phyloP scores from a whole-genome alignment of 2,888 invertebrate genomes.

The Euclidia mi region DNA sequence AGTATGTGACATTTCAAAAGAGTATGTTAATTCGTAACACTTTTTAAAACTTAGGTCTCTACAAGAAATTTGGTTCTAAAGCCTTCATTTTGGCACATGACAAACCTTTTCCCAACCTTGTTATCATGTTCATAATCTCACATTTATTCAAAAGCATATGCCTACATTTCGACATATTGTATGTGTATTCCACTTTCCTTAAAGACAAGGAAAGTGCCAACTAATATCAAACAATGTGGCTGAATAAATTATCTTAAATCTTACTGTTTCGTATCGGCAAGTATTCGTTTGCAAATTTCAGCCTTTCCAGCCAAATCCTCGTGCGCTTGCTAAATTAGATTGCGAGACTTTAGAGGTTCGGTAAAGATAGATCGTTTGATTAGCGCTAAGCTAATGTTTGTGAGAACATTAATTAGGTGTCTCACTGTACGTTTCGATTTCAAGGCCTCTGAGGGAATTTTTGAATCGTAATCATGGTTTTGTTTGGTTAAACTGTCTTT shows the following conservation, averaged over 20 bases:
- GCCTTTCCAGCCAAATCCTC: slow-evolving; percentile 29
- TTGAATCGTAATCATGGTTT: not conserved
- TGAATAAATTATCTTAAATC: slow-evolving; percentile 19
- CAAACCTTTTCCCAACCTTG: too few relatives aligned
- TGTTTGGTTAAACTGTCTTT: too few relatives aligned
- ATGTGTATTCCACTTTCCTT: not conserved
- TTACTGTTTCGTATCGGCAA: slow-evolving; percentile 25
- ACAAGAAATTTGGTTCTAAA: too few relatives aligned
- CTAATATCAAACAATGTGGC: slow-evolving; percentile 1
- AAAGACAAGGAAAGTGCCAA: not conserved
- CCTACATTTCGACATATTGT: too few relatives aligned
- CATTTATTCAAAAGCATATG: too few relatives aligned
- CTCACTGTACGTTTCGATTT: slow-evolving; percentile 5
- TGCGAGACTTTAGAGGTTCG: slow-evolving; percentile 24
- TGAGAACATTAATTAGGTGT: slow-evolving; percentile 40
- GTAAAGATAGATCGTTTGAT: slow-evolving; percentile 46
- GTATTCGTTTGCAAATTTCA: slow-evolving; percentile 32
- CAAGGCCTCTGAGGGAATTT: not conserved
- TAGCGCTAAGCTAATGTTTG: slow-evolving; percentile 41
- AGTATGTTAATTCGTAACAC: too few relatives aligned
- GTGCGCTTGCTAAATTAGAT: slow-evolving; percentile 46
- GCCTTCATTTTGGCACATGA: too few relatives aligned
- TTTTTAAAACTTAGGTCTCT: too few relatives aligned
- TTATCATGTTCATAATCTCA: too few relatives aligned
- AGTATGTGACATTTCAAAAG: too few relatives aligned